Evolutionary conservation across 2,888 invertebrate species (phyloP).

Genomic region (Aethes cnicana): DNA sequence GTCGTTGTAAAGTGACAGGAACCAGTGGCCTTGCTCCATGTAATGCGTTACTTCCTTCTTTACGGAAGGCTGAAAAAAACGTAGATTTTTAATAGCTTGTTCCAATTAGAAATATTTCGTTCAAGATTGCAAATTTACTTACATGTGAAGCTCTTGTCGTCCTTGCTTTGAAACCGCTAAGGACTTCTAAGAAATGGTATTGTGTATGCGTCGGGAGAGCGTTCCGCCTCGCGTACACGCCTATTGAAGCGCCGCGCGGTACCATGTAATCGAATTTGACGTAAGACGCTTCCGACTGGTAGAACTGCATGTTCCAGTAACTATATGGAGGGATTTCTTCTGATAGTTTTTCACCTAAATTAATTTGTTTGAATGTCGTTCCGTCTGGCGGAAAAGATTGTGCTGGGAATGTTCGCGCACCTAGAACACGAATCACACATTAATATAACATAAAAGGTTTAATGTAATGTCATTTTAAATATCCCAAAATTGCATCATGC

Average conservation of each 20-base stretch:
- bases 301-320: conserved; percentile 99
- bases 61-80: conserved; percentile 88
- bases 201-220: conserved; percentile 97
- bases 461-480: conserved; percentile 31
- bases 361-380: conserved; percentile 94
- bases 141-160: conserved; percentile 93
- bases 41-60: conserved; percentile 96
- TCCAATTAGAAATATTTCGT: conserved; percentile 14
- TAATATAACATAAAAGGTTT: conserved; percentile 34
- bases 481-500: conserved; percentile 48
- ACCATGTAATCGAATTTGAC: conserved; percentile 97
- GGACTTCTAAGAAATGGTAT: conserved; percentile 96
- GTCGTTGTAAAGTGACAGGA: conserved; percentile 97
- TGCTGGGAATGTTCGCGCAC: conserved; percentile 93
- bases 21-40: conserved; percentile 98
- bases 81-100: no score
- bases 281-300: conserved; percentile 95
- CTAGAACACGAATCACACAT: conserved; percentile 70
- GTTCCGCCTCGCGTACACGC: conserved; percentile 96
- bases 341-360: conserved; percentile 92
- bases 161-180: conserved; percentile 94
- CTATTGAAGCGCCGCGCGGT: conserved; percentile 95
- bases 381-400: conserved; percentile 96
- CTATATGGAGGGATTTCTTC: conserved; percentile 96
- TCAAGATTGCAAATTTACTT: conserved; percentile 69